These are phyloP conservation scores for Monodelphis domestica DNA, from an alignment of 2,797 vertebrate genomes.

Conservation along the genomic window DNA sequence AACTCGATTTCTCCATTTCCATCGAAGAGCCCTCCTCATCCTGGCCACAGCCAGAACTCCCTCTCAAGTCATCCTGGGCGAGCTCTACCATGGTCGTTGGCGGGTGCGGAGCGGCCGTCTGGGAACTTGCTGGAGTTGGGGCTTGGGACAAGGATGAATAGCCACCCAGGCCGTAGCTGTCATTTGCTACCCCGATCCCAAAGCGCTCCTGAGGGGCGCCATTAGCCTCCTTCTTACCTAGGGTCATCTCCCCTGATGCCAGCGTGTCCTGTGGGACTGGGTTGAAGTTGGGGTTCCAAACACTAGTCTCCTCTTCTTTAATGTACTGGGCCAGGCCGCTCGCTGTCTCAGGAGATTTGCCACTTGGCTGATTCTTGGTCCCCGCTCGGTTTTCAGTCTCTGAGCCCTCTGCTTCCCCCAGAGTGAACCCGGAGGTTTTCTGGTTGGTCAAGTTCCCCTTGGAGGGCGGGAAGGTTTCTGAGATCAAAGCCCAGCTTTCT, in stretches of 20 bases:
- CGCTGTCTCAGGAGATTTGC: constrained; percentile 52
- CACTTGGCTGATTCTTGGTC: constrained; percentile 78
- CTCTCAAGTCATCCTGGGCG: constrained; percentile 83
- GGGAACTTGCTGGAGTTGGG: constrained; percentile 16
- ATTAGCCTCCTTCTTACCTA: constrained; percentile 81
- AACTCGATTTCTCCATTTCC: constrained; percentile 76
- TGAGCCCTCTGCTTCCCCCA: constrained; percentile 68
- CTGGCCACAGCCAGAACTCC: constrained; percentile 17
- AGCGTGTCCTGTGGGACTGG: constrained; percentile 58
- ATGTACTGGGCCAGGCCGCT: neutral
- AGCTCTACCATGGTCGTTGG: constrained; percentile 83
- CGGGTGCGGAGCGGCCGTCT: constrained; percentile 61
- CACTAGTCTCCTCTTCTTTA: constrained; percentile 81
- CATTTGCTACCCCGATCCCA: constrained; percentile 81
- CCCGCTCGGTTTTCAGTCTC: constrained; percentile 80
- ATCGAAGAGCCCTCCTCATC: constrained; percentile 69
- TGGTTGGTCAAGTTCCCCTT: constrained; percentile 74
- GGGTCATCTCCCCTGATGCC: constrained; percentile 60
- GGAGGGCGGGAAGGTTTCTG: constrained; percentile 60
- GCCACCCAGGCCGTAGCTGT: constrained; percentile 75
- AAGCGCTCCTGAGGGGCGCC: constrained; percentile 80
- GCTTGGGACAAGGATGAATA: constrained; percentile 60
- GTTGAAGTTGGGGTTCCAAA: constrained; percentile 85
- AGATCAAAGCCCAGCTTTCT: constrained; percentile 83
- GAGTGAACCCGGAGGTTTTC: constrained; percentile 69